Base-by-base conservation (phyloP, 1,140 invertebrate species). In the Aphelenchoides besseyi region DNA sequence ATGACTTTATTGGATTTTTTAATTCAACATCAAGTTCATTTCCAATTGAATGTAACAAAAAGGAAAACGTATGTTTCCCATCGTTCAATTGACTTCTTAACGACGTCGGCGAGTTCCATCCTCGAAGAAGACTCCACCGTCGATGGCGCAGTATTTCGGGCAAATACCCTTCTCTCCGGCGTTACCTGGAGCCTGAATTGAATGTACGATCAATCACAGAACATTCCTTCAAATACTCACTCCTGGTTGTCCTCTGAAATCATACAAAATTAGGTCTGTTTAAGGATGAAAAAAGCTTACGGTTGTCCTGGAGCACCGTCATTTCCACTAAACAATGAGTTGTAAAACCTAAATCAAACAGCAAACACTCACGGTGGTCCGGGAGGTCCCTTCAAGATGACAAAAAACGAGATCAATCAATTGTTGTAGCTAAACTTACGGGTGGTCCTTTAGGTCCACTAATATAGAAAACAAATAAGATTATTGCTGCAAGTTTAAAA, bases 91-190 rank as follows among this genome's bases (percentile, higher is more conserved):
- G 55, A 8, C 23, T 1, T 23, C 63, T 66, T 76, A 76, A 68
- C 75, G 72, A 41, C 80, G n/a, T n/a, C n/a, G n/a, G n/a, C n/a
- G 74, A 37, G 80, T 82, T 72, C 80, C 80, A 68, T 82, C 80
- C 61, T 82, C 80, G 74, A 83, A 82, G 79, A 82, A 82, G 71
- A 82, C 79, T 61, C 80, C 80, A 63, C 80, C 80, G 30, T 81
- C 80, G 78, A 81, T 79, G 59, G 80, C 80, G 68, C 80, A 81
- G 74, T 81, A 81, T 54, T 81, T 81, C 57, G 80, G 80, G 69
- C 80, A 81, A 73, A 81, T 82, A 66, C 79, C 79, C 74, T 82
- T 82, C 72, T 81, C 79, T 67, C 71, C 77, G 53, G 70, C 71
- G 57, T 63, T 52, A n/a, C 71, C 71, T 12, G 70, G 70, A 32